Evolutionary conservation across 2,113 vertebrate species (phyloP).

Genomic region (Conger conger): DNA sequence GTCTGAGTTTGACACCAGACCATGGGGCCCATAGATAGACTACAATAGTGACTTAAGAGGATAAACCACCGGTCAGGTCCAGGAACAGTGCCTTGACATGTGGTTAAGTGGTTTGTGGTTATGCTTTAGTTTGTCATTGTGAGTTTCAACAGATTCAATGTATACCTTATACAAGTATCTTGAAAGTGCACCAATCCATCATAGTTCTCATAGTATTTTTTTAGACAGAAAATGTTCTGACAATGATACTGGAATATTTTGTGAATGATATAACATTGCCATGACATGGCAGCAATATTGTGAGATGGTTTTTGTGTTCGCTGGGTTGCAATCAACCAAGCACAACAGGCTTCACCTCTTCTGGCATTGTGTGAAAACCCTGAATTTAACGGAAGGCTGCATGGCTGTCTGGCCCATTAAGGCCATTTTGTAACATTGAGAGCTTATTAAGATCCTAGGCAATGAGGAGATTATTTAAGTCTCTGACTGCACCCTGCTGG

Average conservation of each 20-base stretch:
- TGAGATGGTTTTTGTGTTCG: too few relatives aligned
- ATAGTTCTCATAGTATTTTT: neutral
- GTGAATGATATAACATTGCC: too few relatives aligned
- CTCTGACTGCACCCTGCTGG: conserved; percentile 52
- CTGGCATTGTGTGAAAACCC: neutral
- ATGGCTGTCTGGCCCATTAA: neutral
- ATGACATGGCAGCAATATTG: too few relatives aligned
- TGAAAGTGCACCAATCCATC: neutral
- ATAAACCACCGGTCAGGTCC: too few relatives aligned
- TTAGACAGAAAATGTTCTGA: too few relatives aligned
- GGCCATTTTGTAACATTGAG: conserved; percentile 36
- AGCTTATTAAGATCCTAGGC: conserved; percentile 56
- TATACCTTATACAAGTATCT: neutral
- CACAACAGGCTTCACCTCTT: neutral
- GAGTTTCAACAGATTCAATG: neutral
- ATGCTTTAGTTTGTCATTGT: neutral
- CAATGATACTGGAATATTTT: too few relatives aligned
- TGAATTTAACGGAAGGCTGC: neutral
- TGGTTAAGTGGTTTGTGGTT: too few relatives aligned
- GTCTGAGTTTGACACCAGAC: too few relatives aligned
- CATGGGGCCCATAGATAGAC: too few relatives aligned
- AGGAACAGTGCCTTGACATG: too few relatives aligned
- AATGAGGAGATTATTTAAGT: conserved; percentile 49
- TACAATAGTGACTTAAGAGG: too few relatives aligned
- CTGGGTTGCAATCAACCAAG: neutral